These are phyloP conservation scores for Pongo pygmaeus DNA, from an alignment of 2,113 vertebrate species.

Conservation along the genomic window DNA sequence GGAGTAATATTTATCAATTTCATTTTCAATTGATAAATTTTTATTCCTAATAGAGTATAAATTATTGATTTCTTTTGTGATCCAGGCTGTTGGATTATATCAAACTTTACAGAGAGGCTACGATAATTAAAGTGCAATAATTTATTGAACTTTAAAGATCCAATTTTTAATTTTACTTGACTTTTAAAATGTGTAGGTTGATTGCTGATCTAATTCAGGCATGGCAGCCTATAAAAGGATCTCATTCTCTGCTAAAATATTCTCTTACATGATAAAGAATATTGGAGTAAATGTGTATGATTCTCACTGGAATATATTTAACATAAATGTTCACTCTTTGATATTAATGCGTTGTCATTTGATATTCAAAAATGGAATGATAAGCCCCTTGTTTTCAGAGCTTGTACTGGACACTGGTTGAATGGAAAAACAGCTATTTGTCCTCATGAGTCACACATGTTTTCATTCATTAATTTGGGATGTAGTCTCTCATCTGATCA, in stretches of 20 bases:
- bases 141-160: conserved; percentile 58
- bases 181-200: conserved; percentile 46
- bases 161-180: conserved; percentile 40
- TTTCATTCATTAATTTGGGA: conserved; percentile 48
- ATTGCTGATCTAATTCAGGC: conserved; percentile 36
- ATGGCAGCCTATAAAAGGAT: conserved; percentile 29
- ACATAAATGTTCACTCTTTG: conserved; percentile 28
- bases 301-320: conserved; percentile 51
- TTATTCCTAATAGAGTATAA: conserved; percentile 28
- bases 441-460: conserved; percentile 23
- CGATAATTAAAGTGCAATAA: conserved; percentile 27
- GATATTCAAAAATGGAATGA: conserved; percentile 23
- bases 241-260: conserved; percentile 50
- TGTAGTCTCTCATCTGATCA: conserved; percentile 34
- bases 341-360: conserved; percentile 43
- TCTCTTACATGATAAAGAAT: conserved; percentile 57
- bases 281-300: conserved; percentile 27
- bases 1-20: conserved; percentile 55
- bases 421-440: conserved; percentile 51
- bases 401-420: conserved; percentile 4
- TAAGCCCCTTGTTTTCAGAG: conserved; percentile 53
- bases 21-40: conserved; percentile 58
- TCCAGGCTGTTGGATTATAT: conserved; percentile 25
- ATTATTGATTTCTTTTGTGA: conserved; percentile 53
- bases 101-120: conserved; percentile 23